Evolutionary conservation across 2,888 invertebrate species (phyloP), one percentile per base, ranked within the genome.

Genomic region (Cyclophora punctaria): DNA sequence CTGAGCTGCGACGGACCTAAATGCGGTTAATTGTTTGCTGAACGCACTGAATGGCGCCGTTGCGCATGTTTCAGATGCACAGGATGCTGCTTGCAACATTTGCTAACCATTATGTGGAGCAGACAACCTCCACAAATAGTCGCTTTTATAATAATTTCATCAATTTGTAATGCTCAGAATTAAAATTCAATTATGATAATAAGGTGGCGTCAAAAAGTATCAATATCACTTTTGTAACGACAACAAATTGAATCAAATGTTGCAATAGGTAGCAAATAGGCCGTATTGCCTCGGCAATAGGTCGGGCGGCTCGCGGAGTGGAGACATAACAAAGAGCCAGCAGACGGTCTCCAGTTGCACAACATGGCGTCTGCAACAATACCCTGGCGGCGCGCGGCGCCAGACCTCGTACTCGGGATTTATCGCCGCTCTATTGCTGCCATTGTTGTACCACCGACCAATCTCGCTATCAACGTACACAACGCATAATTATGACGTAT

Each of bases 1-100:
- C 5, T 33, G 44, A 71, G 70, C 65, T 67, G 68, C 63, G 50
- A 48, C 52, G 50, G 60, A 66, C 66, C 72, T 73, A 73, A 74
- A 69, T 62, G 68, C 59, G 57, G 66, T 63, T 75, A 79, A 81
- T 81, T 75, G 68, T 72, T 73, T 65, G 70, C 67, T 71, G 73
- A 77, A 73, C 67, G 71, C 63, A 58, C 65, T 59, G 66, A 62
- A 68, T 72, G 75, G 75, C 76, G 80, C 73, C 75, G 75, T 79
- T 77, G 74, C 67, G 75, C 68, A 78, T 76, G 68, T 69, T 67
- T 46, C 42, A 45, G 45, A 47, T 37, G 44, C 48, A 35, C 51
- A 7, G 41, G 46, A 50, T 49, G 43, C 5, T 7, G 41, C 37
- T 48, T 44, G 5, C 7, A 45, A 37, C 37, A 37, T 37, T 37